phyloP scores from a whole-genome alignment of 2,888 invertebrate genomes.

The Aphodius granarius region DNA sequence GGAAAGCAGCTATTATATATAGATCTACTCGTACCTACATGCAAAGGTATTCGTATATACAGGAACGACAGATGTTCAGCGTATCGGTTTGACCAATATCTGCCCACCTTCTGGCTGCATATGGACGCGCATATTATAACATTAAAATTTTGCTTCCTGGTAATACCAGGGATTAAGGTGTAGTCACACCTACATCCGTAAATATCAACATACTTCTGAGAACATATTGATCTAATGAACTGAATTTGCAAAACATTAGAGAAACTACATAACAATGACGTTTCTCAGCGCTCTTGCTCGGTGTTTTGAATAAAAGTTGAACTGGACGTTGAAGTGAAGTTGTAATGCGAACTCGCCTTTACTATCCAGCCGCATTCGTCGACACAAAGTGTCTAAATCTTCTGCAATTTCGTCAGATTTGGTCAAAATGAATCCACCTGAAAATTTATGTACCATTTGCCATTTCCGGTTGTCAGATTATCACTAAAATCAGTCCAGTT shows the following conservation, averaged over 20 bases:
- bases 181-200: neutral
- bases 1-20: no score
- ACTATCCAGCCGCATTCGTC: neutral
- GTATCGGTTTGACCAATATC: neutral
- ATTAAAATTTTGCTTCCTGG: neutral
- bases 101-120: neutral
- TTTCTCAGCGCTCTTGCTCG: neutral
- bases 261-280: neutral
- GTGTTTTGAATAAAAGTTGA: neutral
- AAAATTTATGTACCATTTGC: no score
- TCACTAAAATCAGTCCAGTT: no score
- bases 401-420: no score
- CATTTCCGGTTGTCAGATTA: no score
- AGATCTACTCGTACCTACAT: no score
- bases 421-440: no score
- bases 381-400: no score
- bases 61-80: neutral
- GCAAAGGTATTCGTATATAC: no score
- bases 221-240: neutral
- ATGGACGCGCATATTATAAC: neutral
- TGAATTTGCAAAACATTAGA: neutral
- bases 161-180: neutral
- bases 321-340: neutral
- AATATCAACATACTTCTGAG: neutral
- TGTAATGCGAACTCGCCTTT: neutral